A percentile compares a stretch with the other conserved stretches of the same genome.
Conservation (phyloP, 2,113 vertebrate species). For the Lophura nycthemera region DNA sequence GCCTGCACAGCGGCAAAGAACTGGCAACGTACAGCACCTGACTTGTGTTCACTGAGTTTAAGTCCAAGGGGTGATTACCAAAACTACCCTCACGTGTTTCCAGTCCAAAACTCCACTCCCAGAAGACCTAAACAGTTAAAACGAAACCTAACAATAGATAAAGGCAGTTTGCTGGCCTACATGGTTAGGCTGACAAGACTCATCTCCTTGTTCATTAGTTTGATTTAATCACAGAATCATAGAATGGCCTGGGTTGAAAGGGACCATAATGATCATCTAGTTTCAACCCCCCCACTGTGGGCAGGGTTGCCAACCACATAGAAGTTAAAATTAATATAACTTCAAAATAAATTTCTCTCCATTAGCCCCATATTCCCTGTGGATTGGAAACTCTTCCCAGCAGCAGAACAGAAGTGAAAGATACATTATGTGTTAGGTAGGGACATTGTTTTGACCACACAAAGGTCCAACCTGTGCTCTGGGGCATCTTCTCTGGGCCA, state of each 20-base stretch:
- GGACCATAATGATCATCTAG: too few species aligned
- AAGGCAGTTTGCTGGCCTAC: background rate
- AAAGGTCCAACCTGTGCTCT: background rate
- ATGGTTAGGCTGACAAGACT: background rate
- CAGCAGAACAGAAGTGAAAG: background rate
- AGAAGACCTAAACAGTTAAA: background rate
- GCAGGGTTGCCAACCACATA: too few species aligned
- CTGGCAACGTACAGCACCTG: background rate
- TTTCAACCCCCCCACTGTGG: too few species aligned
- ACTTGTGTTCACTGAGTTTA: background rate
- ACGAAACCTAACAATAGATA: background rate
- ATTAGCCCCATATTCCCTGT: background rate
- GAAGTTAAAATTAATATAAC: background rate
- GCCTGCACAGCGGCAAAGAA: background rate
- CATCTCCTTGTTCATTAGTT: background rate
- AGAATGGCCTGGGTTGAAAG: too few species aligned
- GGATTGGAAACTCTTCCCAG: background rate
- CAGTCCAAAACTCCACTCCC: background rate
- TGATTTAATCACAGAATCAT: background rate
- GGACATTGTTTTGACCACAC: background rate
- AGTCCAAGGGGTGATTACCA: background rate
- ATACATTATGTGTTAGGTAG: background rate
- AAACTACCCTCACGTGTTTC: background rate
- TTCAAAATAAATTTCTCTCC: slow-evolving; percentile 22
- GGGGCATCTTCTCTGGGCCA: background rate